phyloP scores from a whole-genome alignment of 1,140 invertebrate species.

The Bursaphelenchus mucronatus region DNA sequence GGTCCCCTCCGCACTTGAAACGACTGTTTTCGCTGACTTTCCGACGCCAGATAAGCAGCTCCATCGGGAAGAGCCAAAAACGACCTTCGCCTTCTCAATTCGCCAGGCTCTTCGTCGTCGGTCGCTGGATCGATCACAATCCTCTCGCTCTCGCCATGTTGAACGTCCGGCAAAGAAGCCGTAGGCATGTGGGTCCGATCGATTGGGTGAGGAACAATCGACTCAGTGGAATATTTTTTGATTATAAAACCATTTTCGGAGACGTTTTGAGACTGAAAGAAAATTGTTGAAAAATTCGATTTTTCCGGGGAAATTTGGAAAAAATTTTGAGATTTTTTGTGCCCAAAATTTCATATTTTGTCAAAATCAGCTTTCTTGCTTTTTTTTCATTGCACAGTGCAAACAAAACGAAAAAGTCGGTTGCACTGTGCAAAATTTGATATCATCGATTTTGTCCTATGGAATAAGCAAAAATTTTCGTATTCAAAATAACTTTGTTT shows the following conservation, averaged over 20 bases:
- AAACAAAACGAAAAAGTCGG: no score
- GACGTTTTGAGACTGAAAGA: constrained; percentile 16
- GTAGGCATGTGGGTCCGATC: constrained; percentile 14
- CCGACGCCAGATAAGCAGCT: not conserved
- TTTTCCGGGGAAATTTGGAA: not conserved
- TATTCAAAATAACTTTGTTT: no score
- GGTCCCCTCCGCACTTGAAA: constrained; percentile 24
- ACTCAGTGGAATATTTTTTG: constrained; percentile 17
- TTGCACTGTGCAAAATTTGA: no score
- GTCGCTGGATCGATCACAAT: not conserved
- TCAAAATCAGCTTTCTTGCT: no score
- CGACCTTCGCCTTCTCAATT: not conserved
- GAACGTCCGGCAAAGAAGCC: constrained; percentile 8
- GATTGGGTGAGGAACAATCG: constrained; percentile 9
- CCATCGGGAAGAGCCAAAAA: no score
- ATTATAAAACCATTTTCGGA: constrained; percentile 16
- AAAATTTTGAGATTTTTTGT: no score
- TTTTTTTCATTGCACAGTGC: no score
- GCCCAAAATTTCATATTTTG: no score
- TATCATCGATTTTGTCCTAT: no score
- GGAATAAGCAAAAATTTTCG: no score
- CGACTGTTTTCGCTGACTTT: constrained; percentile 19
- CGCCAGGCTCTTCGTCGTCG: constrained; percentile 4
- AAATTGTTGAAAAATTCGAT: no score
- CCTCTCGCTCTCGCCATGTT: not conserved